Conservation (phyloP, 1,140 invertebrate species). For the Wiebesia pumilae region DNA sequence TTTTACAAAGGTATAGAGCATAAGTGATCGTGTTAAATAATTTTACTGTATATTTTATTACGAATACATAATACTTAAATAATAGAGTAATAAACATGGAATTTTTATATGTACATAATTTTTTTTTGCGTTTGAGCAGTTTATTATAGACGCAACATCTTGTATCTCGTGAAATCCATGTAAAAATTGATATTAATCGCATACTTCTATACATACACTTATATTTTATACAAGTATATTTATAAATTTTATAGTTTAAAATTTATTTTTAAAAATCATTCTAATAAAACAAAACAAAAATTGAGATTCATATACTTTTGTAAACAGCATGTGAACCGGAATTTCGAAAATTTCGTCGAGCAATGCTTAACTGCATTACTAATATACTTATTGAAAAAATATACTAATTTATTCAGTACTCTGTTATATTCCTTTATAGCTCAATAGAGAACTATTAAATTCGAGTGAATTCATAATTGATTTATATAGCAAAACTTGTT, state of each 20-base stretch:
- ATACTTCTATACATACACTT: conserved; percentile 34
- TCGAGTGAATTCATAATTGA: neutral
- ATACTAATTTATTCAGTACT: neutral
- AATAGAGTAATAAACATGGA: conserved; percentile 70
- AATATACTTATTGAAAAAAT: neutral
- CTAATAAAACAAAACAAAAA: conserved; percentile 45
- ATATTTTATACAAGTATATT: conserved; percentile 42
- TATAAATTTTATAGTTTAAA: conserved; percentile 51
- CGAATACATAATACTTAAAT: conserved; percentile 65
- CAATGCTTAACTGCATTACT: neutral
- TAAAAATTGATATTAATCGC: conserved; percentile 48
- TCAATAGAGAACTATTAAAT: neutral
- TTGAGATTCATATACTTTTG: conserved; percentile 30
- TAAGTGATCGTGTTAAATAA: conserved; percentile 33
- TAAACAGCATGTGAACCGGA: neutral
- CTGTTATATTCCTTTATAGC: neutral
- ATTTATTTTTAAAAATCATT: conserved; percentile 38
- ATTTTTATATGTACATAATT: conserved; percentile 69
- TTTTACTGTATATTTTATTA: conserved; percentile 45
- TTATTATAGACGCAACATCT: conserved; percentile 42
- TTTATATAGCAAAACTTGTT: neutral
- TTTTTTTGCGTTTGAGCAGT: conserved; percentile 53
- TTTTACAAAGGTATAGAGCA: neutral
- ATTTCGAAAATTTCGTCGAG: conserved; percentile 6
- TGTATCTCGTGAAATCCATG: conserved; percentile 37